These are phyloP conservation scores for Pherbina coryleti DNA, from an alignment of 2,888 invertebrate species.

Conservation along the genomic window DNA sequence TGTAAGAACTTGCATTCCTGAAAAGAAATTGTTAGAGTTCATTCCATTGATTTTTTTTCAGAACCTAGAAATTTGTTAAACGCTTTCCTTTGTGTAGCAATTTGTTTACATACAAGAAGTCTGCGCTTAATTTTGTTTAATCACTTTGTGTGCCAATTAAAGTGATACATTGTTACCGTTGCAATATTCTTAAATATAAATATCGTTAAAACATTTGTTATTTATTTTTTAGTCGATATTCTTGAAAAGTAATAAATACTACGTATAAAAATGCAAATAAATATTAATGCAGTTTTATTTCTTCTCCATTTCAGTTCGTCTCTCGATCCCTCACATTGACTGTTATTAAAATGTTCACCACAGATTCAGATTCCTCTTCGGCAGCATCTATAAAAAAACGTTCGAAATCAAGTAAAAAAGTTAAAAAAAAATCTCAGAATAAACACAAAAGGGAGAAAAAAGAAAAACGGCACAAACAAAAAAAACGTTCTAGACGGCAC, in stretches of 20 bases:
- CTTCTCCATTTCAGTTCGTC: conserved; percentile 20
- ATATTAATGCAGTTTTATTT: conserved; percentile 41
- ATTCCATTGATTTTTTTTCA: no score
- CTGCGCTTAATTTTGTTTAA: no score
- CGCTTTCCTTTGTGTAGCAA: no score
- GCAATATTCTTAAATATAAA: background rate
- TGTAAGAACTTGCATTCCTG: no score
- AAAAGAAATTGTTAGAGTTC: no score
- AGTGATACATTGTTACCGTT: background rate
- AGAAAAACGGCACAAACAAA: conserved; percentile 59
- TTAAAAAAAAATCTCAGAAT: conserved; percentile 49
- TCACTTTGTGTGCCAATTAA: no score
- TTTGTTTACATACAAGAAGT: no score
- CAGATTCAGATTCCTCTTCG: conserved; percentile 46
- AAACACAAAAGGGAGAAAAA: conserved; percentile 56
- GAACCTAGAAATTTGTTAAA: no score
- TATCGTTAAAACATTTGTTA: conserved; percentile 19
- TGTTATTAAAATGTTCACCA: conserved; percentile 51
- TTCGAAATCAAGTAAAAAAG: conserved; percentile 51
- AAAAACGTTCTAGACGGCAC: conserved; percentile 49
- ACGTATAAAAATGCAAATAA: background rate
- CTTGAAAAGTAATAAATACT: conserved; percentile 8
- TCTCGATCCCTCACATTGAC: background rate
- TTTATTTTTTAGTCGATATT: conserved; percentile 16
- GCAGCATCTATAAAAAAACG: conserved; percentile 43